Base-by-base conservation (phyloP, 2,113 vertebrate genomes). In the Microcebus murinus region DNA sequence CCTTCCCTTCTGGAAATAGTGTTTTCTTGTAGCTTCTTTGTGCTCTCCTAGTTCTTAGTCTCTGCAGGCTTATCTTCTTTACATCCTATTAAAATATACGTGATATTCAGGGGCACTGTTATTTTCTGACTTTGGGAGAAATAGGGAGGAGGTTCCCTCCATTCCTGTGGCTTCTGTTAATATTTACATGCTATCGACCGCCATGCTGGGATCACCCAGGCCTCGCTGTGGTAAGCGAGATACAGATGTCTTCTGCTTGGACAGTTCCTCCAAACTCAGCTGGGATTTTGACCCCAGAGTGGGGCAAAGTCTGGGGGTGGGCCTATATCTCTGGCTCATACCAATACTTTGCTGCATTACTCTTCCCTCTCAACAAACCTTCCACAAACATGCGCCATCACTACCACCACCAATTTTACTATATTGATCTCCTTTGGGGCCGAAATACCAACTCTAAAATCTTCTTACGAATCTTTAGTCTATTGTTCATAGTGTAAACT, bases 281-380 rank as follows among this genome's bases (percentile, higher is more conserved):
- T 79, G 10, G 45, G 63, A 88, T 65, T 57, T 76, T 87, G 21
- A 83, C n/a, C 52, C 68, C 42, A 87, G 61, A 42, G 45, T 71
- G 11, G n/a, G 36, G 42, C n/a, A 36, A 52, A 52, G 29, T 85
- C 29, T 21, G 48, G 14, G 14, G 23, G 0, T 39, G 48, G 55
- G 12, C 18, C 65, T 82, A 34, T 76, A 67, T 73, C 48, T 55
- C 55, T 91, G 27, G 13, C 20, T 14, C 65, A 52, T 6, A 29
- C 15, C 59, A 52, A 50, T 92, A 45, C 79, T 92, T 94, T 95
- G 55, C 86, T 74, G 57, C 92, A 80, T 74, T 85, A 29, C 29
- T 74, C 34, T 90, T 94, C 29, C 76, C 21, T 87, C 29, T 61
- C 21, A 10, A 52, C 71, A 55, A 25, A 34, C 45, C 67, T 81